Percentiles rank a stretch among this genome's conserved stretches.
phyloP scores from a whole-genome alignment of 2,888 invertebrate genomes.

The Leptinotarsa tumamoca region DNA sequence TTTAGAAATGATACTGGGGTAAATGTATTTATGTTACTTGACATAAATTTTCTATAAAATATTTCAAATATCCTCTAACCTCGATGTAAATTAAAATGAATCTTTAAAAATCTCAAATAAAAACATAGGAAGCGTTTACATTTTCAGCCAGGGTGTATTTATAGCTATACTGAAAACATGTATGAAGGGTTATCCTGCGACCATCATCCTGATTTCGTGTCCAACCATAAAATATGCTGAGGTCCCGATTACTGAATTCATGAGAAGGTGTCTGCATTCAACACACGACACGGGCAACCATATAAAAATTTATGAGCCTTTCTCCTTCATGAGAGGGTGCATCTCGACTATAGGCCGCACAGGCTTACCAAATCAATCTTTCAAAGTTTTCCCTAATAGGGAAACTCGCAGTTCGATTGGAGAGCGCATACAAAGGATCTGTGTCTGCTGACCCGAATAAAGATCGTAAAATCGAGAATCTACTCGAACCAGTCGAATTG shows the following conservation, averaged over 20 bases:
- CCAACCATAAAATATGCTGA: slow-evolving; percentile 24
- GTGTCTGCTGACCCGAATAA: slow-evolving; percentile 44
- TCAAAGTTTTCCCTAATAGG: slow-evolving; percentile 49
- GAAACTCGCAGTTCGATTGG: slow-evolving; percentile 42
- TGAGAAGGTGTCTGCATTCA: slow-evolving; percentile 54
- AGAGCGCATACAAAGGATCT: slow-evolving; percentile 33
- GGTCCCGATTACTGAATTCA: slow-evolving; percentile 49
- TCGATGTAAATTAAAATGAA: too few relatives aligned
- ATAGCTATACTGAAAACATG: background rate
- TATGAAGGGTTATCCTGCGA: background rate
- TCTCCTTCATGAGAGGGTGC: slow-evolving; percentile 50
- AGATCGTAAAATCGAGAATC: slow-evolving; percentile 39
- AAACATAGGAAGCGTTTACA: background rate
- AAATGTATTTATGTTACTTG: too few relatives aligned
- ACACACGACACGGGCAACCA: slow-evolving; percentile 52
- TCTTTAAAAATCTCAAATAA: too few relatives aligned
- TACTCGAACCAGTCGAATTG: slow-evolving; percentile 14
- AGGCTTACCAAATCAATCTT: slow-evolving; percentile 49
- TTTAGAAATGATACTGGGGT: too few relatives aligned
- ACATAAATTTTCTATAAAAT: too few relatives aligned
- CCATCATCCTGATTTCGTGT: slow-evolving; percentile 5
- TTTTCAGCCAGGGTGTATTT: background rate
- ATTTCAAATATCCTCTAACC: too few relatives aligned
- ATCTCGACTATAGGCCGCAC: slow-evolving; percentile 44
- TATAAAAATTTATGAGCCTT: slow-evolving; percentile 59